These are phyloP conservation scores for Cyrtorhinus lividipennis DNA, from an alignment of 1,140 invertebrate genomes.

Conservation along the genomic window DNA sequence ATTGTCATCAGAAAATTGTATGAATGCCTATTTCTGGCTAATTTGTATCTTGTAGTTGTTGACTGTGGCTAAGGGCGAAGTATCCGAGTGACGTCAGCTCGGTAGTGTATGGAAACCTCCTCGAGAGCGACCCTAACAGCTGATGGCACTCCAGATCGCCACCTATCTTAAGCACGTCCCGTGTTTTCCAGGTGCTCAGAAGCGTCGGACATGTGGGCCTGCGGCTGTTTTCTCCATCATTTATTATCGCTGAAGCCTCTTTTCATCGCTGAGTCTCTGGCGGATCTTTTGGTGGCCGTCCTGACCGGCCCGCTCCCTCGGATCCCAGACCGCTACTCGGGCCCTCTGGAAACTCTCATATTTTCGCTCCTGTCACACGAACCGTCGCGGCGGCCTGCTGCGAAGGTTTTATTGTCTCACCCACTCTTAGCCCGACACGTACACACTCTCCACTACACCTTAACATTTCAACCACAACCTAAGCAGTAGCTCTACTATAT, in stretches of 20 bases:
- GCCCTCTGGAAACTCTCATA: not conserved
- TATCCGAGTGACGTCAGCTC: too few species aligned
- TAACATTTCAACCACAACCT: too few species aligned
- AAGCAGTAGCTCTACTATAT: too few species aligned
- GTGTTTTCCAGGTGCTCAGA: not conserved
- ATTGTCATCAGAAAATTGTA: too few species aligned
- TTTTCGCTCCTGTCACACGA: not conserved
- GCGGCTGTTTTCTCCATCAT: conserved; percentile 12
- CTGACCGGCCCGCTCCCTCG: not conserved
- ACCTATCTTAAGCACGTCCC: too few species aligned
- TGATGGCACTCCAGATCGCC: too few species aligned
- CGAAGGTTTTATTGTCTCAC: not conserved
- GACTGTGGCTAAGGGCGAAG: too few species aligned
- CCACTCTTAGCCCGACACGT: not conserved
- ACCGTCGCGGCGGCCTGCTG: not conserved
- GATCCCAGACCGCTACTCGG: not conserved
- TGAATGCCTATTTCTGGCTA: too few species aligned
- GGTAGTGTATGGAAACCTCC: too few species aligned
- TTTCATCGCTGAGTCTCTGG: not conserved
- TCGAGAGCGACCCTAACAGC: too few species aligned
- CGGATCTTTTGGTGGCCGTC: not conserved
- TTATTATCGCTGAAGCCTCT: not conserved
- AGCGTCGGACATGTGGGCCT: conserved; percentile 11
- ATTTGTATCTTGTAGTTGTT: too few species aligned
- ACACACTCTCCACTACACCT: not conserved